Evolutionary conservation across 2,888 invertebrate species (phyloP).

Genomic region (Caenorhabditis zanzibari): DNA sequence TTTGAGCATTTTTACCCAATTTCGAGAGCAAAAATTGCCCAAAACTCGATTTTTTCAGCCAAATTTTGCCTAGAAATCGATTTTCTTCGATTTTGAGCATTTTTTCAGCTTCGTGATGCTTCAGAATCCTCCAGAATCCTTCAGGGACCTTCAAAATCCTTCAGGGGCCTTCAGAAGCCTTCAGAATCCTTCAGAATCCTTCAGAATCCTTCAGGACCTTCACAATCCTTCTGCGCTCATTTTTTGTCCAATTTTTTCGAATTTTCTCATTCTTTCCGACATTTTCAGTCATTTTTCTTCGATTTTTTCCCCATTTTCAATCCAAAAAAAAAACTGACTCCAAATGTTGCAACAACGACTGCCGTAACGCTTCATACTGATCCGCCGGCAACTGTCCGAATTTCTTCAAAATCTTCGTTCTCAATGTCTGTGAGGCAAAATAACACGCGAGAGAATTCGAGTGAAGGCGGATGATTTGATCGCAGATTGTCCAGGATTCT

Average conservation of each 20-base stretch:
- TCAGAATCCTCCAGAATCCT: too few relatives aligned
- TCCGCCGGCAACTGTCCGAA: conserved; percentile 70
- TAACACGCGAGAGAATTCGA: conserved; percentile 86
- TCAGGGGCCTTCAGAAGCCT: too few relatives aligned
- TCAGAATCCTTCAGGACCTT: too few relatives aligned
- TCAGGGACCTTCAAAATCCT: too few relatives aligned
- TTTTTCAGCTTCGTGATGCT: too few relatives aligned
- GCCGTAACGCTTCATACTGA: conserved; percentile 89
- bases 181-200: too few relatives aligned
- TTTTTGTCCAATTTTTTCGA: too few relatives aligned
- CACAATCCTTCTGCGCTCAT: too few relatives aligned
- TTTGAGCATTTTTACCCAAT: not conserved
- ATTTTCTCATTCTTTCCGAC: too few relatives aligned
- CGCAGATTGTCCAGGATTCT: conserved; percentile 96
- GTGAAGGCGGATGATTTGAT: conserved; percentile 93
- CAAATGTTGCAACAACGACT: conserved; percentile 93
- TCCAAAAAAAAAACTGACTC: conserved; percentile 65
- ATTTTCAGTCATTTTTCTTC: not conserved
- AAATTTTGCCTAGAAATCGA: too few relatives aligned
- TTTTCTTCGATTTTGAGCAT: too few relatives aligned
- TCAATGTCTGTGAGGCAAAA: conserved; percentile 98
- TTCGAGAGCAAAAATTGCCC: not conserved
- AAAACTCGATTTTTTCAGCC: not conserved
- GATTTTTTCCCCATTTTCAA: too few relatives aligned
- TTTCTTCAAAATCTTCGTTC: conserved; percentile 84